These are phyloP conservation scores for Coccyzus lansbergi DNA, from an alignment of 2,797 vertebrate genomes.

Conservation along the genomic window DNA sequence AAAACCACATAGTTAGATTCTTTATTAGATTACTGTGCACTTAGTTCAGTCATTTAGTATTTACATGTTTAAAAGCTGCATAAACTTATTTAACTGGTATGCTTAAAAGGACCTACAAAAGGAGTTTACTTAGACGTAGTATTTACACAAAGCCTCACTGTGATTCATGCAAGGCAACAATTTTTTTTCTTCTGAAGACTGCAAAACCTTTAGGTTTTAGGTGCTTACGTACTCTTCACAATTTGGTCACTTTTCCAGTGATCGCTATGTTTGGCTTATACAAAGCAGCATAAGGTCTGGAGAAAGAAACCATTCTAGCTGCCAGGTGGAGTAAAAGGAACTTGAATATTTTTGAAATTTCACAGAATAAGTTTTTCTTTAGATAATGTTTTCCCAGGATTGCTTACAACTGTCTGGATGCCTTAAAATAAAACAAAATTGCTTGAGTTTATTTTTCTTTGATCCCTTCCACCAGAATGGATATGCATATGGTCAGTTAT, in stretches of 20 bases:
- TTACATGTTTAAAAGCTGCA: background rate
- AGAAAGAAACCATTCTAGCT: background rate
- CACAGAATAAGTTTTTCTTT: too few species aligned
- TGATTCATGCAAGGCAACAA: background rate
- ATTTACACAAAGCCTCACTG: background rate
- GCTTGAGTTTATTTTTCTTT: background rate
- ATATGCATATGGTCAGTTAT: background rate
- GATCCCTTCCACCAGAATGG: background rate
- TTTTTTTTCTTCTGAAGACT: background rate
- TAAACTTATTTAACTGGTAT: background rate
- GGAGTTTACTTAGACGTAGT: background rate
- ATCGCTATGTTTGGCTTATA: background rate
- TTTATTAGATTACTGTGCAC: background rate
- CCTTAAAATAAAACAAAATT: background rate
- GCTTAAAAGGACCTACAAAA: background rate
- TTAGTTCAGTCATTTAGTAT: background rate
- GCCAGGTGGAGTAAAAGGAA: background rate
- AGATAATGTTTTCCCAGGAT: background rate
- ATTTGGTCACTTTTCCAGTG: background rate
- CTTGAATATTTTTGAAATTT: too few species aligned
- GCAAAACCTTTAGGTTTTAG: background rate
- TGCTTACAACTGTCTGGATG: background rate
- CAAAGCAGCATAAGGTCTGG: background rate
- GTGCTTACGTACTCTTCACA: background rate
- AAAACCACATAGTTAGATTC: background rate